Base-by-base conservation (phyloP, 2,888 invertebrate genomes). In the Suillia variegata region DNA sequence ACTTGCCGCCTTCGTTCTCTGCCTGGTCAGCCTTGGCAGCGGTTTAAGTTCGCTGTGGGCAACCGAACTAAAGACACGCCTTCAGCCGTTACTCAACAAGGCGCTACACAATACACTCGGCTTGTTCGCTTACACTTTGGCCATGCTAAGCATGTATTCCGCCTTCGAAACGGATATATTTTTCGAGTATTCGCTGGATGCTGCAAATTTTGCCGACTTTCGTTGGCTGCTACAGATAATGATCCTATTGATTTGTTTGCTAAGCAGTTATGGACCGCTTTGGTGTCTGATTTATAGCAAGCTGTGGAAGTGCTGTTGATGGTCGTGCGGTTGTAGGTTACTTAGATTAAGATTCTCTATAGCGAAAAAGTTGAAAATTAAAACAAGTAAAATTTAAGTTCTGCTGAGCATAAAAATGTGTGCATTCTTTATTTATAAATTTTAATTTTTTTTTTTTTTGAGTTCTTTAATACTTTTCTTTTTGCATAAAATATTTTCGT, bases 161-260 rank as follows among this genome's bases (percentile, higher is more conserved):
- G 67, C 70, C 3, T 73, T 66, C 58, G 68, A 72, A 21, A 73
- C 73, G 10, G 61, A 65, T 2, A 64, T 71, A 24, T 70, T 70
- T 38, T 49, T 54, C 6, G 55, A 64, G 15, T 63, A 67, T 55
- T 66, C 69, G 13, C 26, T 67, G 21, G 64, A 67, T 52, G 65
- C 70, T n/a, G 53, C 60, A 12, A 34, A 61, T 21, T 69, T 59
- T 45, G 52, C 21, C 1, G 64, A 68, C 34, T 66, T 67, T 18
- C 64, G 62, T 3, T 56, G 64, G 18, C 20, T 70, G 1, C 59
- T 72, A 13, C 61, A 69, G 33, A 21, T 58, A 18, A 54, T 56
- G 12, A 67, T 65, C 18, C 8, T 64, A 0, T 42, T 58, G 12
- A 67, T 65, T 42, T 66, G 67, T 55, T 22, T 70, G 5, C 45